These are phyloP conservation scores for Rousettus leschenaultii DNA, from an alignment of 2,113 vertebrate genomes.

Conservation along the genomic window DNA sequence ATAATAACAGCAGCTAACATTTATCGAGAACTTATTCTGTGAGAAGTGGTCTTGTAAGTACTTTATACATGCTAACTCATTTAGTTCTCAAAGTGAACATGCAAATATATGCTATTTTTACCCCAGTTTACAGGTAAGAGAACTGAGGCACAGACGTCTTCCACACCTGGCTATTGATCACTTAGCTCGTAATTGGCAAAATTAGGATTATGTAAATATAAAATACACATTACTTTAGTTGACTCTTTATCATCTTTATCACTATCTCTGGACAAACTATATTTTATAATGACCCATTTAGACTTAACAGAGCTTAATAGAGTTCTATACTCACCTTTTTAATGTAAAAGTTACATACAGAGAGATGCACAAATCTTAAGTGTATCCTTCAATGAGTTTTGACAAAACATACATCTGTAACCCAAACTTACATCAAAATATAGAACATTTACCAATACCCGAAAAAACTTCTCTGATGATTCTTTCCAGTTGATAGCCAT, in stretches of 20 bases:
- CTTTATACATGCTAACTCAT: neutral
- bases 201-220: neutral
- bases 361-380: neutral
- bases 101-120: neutral
- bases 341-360: neutral
- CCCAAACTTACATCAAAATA: neutral
- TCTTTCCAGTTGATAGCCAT: neutral
- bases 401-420: neutral
- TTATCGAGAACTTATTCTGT: neutral
- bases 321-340: neutral
- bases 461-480: neutral
- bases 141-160: neutral
- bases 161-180: neutral
- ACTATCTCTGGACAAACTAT: neutral
- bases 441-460: neutral
- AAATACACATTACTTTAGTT: neutral
- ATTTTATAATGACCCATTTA: neutral
- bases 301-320: neutral
- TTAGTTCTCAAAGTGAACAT: neutral
- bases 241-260: neutral
- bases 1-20: neutral
- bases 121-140: neutral
- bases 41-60: neutral
- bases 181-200: neutral
- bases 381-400: too few species aligned